These are phyloP conservation scores for Cyclina sinensis DNA, from an alignment of 1,140 invertebrate species.

Conservation along the genomic window DNA sequence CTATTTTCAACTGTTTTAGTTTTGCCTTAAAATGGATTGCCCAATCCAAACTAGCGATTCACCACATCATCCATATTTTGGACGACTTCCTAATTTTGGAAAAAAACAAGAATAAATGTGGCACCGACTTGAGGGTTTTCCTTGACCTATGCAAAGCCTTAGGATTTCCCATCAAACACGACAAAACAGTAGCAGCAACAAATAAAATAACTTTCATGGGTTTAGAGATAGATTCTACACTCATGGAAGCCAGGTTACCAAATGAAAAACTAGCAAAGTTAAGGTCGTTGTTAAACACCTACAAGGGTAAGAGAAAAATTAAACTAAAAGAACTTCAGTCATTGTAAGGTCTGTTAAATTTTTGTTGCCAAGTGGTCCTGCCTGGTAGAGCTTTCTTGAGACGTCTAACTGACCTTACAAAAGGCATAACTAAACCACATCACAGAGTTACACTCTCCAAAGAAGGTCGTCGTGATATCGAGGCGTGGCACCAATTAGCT, in stretches of 20 bases:
- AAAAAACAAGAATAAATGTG: not conserved
- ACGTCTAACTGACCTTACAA: slow-evolving; percentile 60
- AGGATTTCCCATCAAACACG: slow-evolving; percentile 19
- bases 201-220: not conserved
- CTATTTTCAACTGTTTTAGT: no score
- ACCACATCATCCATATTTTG: slow-evolving; percentile 22
- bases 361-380: slow-evolving; percentile 48
- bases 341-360: no score
- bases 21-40: no score
- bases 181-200: not conserved
- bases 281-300: no score
- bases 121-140: not conserved
- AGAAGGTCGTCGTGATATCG: slow-evolving; percentile 27
- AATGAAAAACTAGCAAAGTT: no score
- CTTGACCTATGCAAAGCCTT: no score
- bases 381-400: slow-evolving; percentile 49
- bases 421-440: slow-evolving; percentile 35
- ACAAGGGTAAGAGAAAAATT: no score
- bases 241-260: not conserved
- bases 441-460: slow-evolving; percentile 32
- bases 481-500: slow-evolving; percentile 54
- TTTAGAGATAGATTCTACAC: not conserved
- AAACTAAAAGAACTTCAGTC: slow-evolving; percentile 49
- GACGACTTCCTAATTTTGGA: slow-evolving; percentile 42
- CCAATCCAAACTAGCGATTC: no score